A percentile compares a stretch with the other conserved stretches of the same genome.
Conservation (phyloP, 2,888 invertebrate genomes). For the Rhyacophila evoluta region DNA sequence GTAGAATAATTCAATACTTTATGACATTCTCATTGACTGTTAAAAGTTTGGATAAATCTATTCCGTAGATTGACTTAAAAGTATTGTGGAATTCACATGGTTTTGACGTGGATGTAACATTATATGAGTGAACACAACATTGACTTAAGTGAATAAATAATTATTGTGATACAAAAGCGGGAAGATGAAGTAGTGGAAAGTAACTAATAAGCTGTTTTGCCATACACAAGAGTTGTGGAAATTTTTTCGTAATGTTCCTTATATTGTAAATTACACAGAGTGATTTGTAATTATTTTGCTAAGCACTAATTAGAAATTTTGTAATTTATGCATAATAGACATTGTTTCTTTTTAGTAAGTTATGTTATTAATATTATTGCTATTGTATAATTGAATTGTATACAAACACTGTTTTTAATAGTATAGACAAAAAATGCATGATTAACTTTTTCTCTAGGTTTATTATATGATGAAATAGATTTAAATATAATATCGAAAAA, state of each 20-base stretch:
- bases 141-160: not conserved
- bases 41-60: no score
- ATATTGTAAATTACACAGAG: not conserved
- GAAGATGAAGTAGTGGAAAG: not conserved
- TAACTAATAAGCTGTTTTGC: not conserved
- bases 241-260: not conserved
- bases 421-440: not conserved
- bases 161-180: not conserved
- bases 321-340: no score
- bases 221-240: not conserved
- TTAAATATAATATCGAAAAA: constrained; percentile 53
- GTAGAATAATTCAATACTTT: no score
- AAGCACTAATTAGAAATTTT: no score
- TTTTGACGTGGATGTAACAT: no score
- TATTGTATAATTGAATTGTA: not conserved
- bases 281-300: no score
- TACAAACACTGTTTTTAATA: not conserved
- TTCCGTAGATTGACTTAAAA: no score
- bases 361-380: no score
- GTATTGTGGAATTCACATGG: no score
- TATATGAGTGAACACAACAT: no score
- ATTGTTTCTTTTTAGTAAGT: not conserved
- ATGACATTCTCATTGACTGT: no score
- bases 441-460: no score
- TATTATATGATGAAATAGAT: not conserved